A percentile compares a stretch with the other conserved stretches of the same genome.
Evolutionary conservation across 2,113 vertebrate genomes (phyloP).

Genomic region (Puntigrus tetrazona): DNA sequence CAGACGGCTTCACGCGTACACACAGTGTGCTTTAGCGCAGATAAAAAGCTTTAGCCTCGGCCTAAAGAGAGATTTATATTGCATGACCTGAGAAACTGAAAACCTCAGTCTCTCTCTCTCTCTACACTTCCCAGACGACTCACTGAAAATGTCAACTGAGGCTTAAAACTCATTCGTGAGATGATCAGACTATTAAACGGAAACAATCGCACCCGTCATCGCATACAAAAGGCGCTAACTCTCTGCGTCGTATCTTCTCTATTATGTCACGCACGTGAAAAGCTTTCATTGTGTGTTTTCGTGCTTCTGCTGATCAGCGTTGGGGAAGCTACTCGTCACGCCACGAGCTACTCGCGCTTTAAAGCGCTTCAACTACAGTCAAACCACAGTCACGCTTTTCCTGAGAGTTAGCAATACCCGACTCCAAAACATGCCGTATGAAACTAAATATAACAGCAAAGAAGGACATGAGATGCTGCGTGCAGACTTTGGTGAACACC

Average conservation of each 20-base stretch:
- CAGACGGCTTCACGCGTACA: neutral
- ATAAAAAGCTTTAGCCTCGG: constrained; percentile 30
- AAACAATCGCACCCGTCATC: constrained; percentile 24
- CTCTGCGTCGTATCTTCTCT: constrained; percentile 12
- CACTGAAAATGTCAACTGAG: constrained; percentile 24
- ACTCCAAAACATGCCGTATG: neutral
- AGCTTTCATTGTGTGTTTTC: constrained; percentile 12
- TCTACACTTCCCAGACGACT: neutral
- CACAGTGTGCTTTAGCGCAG: neutral
- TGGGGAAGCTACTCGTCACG: constrained; percentile 3
- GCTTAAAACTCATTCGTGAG: constrained; percentile 9
- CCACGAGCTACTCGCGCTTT: neutral
- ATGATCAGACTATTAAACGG: constrained; percentile 33
- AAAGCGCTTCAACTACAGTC: neutral
- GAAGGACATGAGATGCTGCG: neutral
- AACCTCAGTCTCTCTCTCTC: neutral
- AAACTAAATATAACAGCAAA: neutral
- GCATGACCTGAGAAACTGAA: constrained; percentile 29
- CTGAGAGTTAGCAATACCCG: neutral
- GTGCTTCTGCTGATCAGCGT: constrained; percentile 17
- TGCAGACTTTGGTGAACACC: neutral
- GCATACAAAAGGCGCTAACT: constrained; percentile 3
- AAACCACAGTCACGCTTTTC: neutral
- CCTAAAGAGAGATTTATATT: constrained; percentile 37
- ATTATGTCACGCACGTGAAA: neutral